Evolutionary conservation across 2,888 invertebrate species (phyloP).

Genomic region (Lasioglossum leucozonium): DNA sequence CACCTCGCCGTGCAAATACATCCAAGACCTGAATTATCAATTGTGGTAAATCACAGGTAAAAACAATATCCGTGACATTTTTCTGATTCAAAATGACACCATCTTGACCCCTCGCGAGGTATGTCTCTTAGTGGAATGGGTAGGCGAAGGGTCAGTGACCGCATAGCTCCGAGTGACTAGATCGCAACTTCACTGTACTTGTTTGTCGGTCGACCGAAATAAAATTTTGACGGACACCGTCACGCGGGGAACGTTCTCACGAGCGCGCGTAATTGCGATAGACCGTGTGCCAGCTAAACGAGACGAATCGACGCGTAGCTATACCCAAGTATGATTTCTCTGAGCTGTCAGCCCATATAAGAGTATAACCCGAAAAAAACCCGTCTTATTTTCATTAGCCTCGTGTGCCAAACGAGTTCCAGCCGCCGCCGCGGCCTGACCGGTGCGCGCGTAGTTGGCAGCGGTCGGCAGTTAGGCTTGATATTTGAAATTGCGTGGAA

Average conservation of each 20-base stretch:
- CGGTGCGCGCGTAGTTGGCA: background rate
- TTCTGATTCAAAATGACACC: too few species aligned
- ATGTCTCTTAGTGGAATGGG: too few species aligned
- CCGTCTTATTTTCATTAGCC: background rate
- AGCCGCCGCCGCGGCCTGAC: too few species aligned
- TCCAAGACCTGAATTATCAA: too few species aligned
- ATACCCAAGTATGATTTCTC: constrained; percentile 11
- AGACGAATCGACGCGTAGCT: background rate
- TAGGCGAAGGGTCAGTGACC: too few species aligned
- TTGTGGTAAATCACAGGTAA: too few species aligned
- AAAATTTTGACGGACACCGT: background rate
- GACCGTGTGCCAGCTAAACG: background rate
- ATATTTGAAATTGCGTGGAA: background rate
- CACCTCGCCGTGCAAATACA: too few species aligned
- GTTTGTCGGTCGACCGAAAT: background rate
- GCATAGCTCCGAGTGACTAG: too few species aligned
- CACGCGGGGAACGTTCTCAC: background rate
- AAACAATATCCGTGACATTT: too few species aligned
- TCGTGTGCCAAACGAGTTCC: constrained; percentile 9
- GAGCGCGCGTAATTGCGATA: background rate
- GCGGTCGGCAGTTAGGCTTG: background rate
- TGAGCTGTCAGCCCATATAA: constrained; percentile 5
- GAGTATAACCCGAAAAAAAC: background rate
- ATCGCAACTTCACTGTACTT: too few species aligned
- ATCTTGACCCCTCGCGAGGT: too few species aligned